Evolutionary conservation across 2,888 invertebrate species (phyloP).

Genomic region (Drosophila fulvimacula): DNA sequence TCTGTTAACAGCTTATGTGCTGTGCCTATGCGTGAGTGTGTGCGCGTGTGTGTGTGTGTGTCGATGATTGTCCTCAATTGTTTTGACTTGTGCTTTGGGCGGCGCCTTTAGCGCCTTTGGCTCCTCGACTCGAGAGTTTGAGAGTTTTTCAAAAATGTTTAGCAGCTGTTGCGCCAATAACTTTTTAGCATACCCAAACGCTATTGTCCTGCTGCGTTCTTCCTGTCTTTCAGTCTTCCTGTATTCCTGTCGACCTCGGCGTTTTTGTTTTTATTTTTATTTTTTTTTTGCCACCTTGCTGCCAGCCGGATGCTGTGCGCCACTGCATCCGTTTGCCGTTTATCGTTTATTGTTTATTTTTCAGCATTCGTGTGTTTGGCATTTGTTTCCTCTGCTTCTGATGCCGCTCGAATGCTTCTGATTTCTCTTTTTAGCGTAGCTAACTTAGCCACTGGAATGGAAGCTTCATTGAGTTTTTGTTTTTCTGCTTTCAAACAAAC

Average conservation of each 20-base stretch:
- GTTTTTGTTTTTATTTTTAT: constrained; percentile 14
- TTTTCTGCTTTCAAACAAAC: not conserved
- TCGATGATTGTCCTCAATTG: constrained; percentile 81
- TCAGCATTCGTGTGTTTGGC: constrained; percentile 49
- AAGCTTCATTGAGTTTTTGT: constrained; percentile 8
- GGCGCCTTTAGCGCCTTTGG: constrained; percentile 15
- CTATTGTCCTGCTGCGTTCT: constrained; percentile 31
- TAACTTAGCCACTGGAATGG: constrained; percentile 4
- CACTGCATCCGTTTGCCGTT: constrained; percentile 69
- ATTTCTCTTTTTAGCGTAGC: constrained; percentile 9
- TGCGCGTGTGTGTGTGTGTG: constrained; percentile 21
- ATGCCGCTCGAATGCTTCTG: constrained; percentile 7
- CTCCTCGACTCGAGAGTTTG: constrained; percentile 26
- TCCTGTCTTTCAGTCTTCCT: constrained; percentile 29
- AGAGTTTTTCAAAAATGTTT: constrained; percentile 43
- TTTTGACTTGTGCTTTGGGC: constrained; percentile 65
- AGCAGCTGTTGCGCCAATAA: constrained; percentile 72
- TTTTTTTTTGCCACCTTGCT: constrained; percentile 50
- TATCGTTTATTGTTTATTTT: constrained; percentile 48
- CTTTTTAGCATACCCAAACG: constrained; percentile 68
- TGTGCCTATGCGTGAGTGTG: not conserved
- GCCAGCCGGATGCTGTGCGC: constrained; percentile 66
- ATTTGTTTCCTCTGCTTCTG: constrained; percentile 55
- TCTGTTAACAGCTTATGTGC: constrained; percentile 2
- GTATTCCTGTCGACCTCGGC: constrained; percentile 6